Conservation (phyloP, 1,140 invertebrate species). For the Panulirus ornatus region DNA sequence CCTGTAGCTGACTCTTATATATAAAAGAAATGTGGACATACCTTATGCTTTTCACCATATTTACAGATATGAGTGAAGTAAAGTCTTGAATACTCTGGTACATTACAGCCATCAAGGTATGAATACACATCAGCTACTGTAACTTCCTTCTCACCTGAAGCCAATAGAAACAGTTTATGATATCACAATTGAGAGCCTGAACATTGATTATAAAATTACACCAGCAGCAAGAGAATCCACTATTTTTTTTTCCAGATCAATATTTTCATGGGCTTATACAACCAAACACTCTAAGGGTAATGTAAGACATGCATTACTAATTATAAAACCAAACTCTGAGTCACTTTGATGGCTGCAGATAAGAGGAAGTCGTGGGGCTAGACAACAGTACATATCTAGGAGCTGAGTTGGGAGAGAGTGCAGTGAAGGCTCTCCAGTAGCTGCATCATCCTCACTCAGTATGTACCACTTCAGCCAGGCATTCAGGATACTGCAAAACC, state of each 20-base stretch:
- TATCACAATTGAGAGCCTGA: background rate
- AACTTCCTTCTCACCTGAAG: background rate
- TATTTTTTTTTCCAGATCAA: background rate
- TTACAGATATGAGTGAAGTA: background rate
- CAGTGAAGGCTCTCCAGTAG: background rate
- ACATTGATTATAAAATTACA: background rate
- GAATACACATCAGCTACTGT: constrained; percentile 24
- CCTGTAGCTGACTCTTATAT: no score
- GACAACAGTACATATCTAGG: constrained; percentile 21
- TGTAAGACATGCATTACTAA: background rate
- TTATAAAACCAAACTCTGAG: background rate
- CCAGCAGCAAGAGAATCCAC: no score
- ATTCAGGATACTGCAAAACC: constrained; percentile 21
- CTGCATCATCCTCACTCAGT: background rate
- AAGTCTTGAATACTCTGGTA: background rate
- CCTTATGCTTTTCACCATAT: background rate
- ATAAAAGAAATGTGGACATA: no score
- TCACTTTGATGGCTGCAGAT: background rate
- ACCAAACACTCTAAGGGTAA: background rate
- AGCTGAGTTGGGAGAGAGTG: background rate
- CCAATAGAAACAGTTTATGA: background rate
- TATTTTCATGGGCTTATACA: background rate
- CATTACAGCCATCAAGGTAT: constrained; percentile 1
- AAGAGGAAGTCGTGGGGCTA: constrained; percentile 27
- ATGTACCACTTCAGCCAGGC: constrained; percentile 17